phyloP scores from a whole-genome alignment of 1,140 invertebrate genomes.

The Achatina immaculata region DNA sequence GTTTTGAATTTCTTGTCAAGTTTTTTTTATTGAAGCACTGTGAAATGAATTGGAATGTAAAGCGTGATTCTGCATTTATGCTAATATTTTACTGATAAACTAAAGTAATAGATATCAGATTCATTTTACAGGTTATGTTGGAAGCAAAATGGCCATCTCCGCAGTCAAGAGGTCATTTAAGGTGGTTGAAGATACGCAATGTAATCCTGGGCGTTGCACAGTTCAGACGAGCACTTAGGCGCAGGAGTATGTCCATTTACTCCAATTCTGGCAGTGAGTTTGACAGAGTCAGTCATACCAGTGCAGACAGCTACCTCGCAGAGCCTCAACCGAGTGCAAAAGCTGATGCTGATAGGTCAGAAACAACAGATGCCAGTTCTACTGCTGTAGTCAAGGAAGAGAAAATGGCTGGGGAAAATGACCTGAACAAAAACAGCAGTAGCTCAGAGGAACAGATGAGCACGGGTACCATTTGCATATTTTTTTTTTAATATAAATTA shows the following conservation, averaged over 20 bases:
- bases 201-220: slow-evolving; percentile 91
- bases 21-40: too few species aligned
- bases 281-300: slow-evolving; percentile 66
- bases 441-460: slow-evolving; percentile 53
- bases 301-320: slow-evolving; percentile 68
- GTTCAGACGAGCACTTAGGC: slow-evolving; percentile 62
- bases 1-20: too few species aligned
- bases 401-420: slow-evolving; percentile 1
- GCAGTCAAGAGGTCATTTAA: slow-evolving; percentile 83
- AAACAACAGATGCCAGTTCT: neutral
- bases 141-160: slow-evolving; percentile 95
- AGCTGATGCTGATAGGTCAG: neutral
- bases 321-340: slow-evolving; percentile 47
- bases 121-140: slow-evolving; percentile 79
- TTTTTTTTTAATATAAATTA: slow-evolving; percentile 4
- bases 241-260: slow-evolving; percentile 64
- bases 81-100: neutral
- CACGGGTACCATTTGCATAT: slow-evolving; percentile 45
- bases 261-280: slow-evolving; percentile 70
- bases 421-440: slow-evolving; percentile 26
- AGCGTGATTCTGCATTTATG: too few species aligned
- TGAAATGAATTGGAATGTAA: neutral
- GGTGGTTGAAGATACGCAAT: slow-evolving; percentile 95
- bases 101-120: neutral
- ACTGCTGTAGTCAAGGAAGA: neutral